Conservation (phyloP, 2,888 invertebrate genomes). For the Leptinotarsa tumamoca region DNA sequence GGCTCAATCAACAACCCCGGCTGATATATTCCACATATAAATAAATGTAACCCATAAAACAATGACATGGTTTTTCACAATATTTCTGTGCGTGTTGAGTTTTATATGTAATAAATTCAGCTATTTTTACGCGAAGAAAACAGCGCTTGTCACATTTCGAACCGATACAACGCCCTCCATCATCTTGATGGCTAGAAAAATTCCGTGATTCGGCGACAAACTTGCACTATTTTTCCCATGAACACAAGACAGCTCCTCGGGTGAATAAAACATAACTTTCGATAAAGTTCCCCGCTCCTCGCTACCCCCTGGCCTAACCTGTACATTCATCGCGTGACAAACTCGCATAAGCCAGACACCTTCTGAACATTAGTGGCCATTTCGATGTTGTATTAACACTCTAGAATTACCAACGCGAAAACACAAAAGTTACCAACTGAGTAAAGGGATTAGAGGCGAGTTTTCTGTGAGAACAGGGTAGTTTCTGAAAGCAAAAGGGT, state of each 20-base stretch:
- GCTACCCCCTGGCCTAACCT: constrained; percentile 14
- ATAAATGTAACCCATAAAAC: constrained; percentile 38
- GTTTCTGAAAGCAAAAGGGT: constrained; percentile 46
- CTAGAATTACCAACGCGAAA: constrained; percentile 54
- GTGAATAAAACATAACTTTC: constrained; percentile 52
- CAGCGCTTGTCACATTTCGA: constrained; percentile 30
- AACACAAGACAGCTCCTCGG: constrained; percentile 43
- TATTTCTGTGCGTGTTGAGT: constrained; percentile 36
- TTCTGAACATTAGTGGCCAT: constrained; percentile 67
- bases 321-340: constrained; percentile 61
- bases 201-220: constrained; percentile 40
- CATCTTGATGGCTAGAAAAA: constrained; percentile 43
- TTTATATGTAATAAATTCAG: constrained; percentile 35
- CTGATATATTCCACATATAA: constrained; percentile 14
- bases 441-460: constrained; percentile 45
- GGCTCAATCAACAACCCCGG: constrained; percentile 6
- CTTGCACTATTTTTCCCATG: constrained; percentile 46
- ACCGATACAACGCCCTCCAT: constrained; percentile 35
- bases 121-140: constrained; percentile 31
- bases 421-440: constrained; percentile 45
- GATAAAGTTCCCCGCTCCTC: constrained; percentile 20
- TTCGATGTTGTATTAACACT: constrained; percentile 63
- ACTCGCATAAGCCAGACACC: constrained; percentile 65
- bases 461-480: constrained; percentile 42
- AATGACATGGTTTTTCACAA: constrained; percentile 38